Evolutionary conservation across 2,888 invertebrate genomes (phyloP).

Genomic region (Volucella inanis): DNA sequence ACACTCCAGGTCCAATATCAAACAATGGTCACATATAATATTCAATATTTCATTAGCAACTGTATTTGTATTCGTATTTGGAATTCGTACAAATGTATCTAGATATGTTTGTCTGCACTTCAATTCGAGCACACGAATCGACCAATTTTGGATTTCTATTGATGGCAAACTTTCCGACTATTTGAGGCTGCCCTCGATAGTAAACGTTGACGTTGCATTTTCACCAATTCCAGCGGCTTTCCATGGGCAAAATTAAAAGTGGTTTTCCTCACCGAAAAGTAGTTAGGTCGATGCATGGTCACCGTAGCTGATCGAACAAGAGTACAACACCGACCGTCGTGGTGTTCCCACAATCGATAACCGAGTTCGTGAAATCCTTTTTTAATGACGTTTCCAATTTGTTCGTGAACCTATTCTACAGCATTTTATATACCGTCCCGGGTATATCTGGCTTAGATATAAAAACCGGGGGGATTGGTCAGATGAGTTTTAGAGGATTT

Average conservation of each 20-base stretch:
- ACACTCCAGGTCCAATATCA: slow-evolving; percentile 10
- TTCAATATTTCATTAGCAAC: slow-evolving; percentile 51
- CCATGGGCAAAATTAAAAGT: slow-evolving; percentile 5
- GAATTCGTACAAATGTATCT: no score
- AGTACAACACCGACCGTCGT: neutral
- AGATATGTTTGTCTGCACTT: no score
- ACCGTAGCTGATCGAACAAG: slow-evolving; percentile 1
- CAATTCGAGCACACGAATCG: neutral
- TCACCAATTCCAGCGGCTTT: neutral
- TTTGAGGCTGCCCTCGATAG: slow-evolving; percentile 33
- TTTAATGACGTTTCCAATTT: slow-evolving; percentile 58
- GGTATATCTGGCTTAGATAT: neutral
- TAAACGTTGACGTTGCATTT: neutral
- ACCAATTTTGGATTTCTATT: neutral
- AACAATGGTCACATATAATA: slow-evolving; percentile 36
- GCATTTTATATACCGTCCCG: neutral
- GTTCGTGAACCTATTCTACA: slow-evolving; percentile 12
- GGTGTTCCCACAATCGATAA: slow-evolving; percentile 3
- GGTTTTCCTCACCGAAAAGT: neutral
- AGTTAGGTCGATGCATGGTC: neutral
- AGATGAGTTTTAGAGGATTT: slow-evolving; percentile 1
- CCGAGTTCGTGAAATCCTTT: slow-evolving; percentile 36
- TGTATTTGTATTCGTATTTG: neutral
- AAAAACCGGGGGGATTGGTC: neutral
- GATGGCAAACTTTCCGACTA: slow-evolving; percentile 20